Evolutionary conservation across 2,797 vertebrate genomes (phyloP), one percentile per base, ranked within the genome.

Genomic region (Eulemur albifrons): DNA sequence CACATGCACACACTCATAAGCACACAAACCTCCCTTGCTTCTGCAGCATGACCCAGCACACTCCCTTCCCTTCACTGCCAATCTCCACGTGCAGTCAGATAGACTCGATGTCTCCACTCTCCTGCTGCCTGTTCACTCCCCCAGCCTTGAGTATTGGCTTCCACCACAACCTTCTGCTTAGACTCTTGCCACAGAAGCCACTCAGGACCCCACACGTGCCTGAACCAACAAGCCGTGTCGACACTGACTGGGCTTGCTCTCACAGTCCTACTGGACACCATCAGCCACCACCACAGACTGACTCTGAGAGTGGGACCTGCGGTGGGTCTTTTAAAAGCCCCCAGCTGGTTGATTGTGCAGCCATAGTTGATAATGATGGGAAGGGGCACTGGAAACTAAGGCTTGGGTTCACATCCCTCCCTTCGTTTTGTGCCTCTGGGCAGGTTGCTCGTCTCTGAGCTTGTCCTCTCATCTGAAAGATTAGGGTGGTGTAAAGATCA

Each of bases 51-150:
- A 18, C 21, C 88, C 38, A 25, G 30, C 30, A 15, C 1, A 2
- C n/a, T 9, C n/a, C 27, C n/a, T 63, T 79, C 32, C 30, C 32
- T 63, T 50, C 52, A 52, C 17, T 52, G 9, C 57, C 11, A 2
- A 0, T 38, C 43, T 61, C 48, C 17, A 2, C 15, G 17, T 18
- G 11, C 27, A 45, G 1, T 11, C 14, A 0, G 18, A 4, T 30
- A 12, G 61, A 18, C 8, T 87, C n/a, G 12, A 30, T 11, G 7
- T 50, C 23, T 43, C 54, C 17, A 8, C 35, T 43, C 30, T 15
- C 54, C 20, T 61, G 14, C 40, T 48, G 30, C 63, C 81, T 18
- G 6, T n/a, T 35, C 45, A 45, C 23, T 30, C 45, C 32, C 43
- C 27, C 21, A 54, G 18, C 45, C 30, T 45, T 40, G 25, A 73